Conservation (phyloP, 2,113 vertebrate species). For the Lethenteron reissneri region DNA sequence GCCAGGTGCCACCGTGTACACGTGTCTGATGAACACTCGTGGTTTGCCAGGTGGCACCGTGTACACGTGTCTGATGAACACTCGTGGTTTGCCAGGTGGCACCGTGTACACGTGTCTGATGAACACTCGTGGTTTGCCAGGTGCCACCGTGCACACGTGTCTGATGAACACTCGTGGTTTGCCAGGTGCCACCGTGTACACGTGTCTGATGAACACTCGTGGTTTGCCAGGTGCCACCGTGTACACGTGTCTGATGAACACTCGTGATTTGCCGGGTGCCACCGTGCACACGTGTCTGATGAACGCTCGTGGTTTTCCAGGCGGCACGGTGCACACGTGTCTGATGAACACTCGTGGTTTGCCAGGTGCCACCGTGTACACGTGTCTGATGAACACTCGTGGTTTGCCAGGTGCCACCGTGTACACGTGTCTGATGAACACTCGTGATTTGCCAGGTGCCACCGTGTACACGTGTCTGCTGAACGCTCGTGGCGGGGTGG, state of each 20-base stretch:
- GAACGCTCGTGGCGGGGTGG: conserved; percentile 45
- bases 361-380: too few species aligned
- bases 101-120: conserved; percentile 74
- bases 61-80: conserved; percentile 43
- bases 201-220: conserved; percentile 66
- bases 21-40: conserved; percentile 64
- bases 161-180: conserved; percentile 17
- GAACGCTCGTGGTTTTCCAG: too few species aligned
- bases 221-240: conserved; percentile 40
- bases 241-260: conserved; percentile 53
- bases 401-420: too few species aligned
- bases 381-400: too few species aligned
- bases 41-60: conserved; percentile 16
- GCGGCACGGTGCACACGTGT: too few species aligned
- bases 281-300: conserved; percentile 42
- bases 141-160: conserved; percentile 70
- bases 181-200: conserved; percentile 64
- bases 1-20: conserved; percentile 63
- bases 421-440: too few species aligned
- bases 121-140: conserved; percentile 18
- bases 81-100: conserved; percentile 26
- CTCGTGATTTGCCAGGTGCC: too few species aligned
- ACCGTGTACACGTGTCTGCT: conserved; percentile 40
- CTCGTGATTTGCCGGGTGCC: conserved; percentile 25
- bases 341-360: too few species aligned